Evolutionary conservation across 2,113 vertebrate species (phyloP).

Genomic region (Paralichthys olivaceus): DNA sequence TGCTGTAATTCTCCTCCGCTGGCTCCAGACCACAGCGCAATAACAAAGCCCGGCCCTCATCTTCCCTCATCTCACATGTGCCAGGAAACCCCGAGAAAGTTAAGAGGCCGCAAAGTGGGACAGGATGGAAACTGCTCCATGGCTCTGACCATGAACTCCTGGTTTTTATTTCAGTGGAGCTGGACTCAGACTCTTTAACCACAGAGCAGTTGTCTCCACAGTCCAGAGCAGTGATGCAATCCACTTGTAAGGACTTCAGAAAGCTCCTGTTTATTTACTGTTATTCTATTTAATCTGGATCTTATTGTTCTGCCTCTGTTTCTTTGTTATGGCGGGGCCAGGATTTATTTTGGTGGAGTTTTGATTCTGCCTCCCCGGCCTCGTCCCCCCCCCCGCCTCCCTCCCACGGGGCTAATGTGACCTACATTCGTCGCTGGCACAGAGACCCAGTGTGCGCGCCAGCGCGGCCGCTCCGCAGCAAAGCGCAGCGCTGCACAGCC

Average conservation of each 20-base stretch:
- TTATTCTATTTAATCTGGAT: neutral
- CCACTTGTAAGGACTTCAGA: neutral
- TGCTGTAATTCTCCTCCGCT: constrained; percentile 68
- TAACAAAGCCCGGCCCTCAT: constrained; percentile 65
- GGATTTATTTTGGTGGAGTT: constrained; percentile 66
- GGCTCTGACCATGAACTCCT: neutral
- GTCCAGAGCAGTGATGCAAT: constrained; percentile 32
- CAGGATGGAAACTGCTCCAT: constrained; percentile 33
- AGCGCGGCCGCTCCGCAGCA: constrained; percentile 47
- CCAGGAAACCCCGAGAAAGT: constrained; percentile 62
- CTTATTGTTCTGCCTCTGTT: neutral
- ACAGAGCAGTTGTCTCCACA: neutral
- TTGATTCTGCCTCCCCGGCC: constrained; percentile 51
- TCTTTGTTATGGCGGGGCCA: constrained; percentile 64
- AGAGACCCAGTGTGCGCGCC: constrained; percentile 62
- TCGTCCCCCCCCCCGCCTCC: constrained; percentile 1
- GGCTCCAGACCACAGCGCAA: constrained; percentile 68
- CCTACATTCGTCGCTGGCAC: constrained; percentile 81
- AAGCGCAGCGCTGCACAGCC: constrained; percentile 35
- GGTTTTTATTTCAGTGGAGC: neutral
- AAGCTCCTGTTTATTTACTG: neutral
- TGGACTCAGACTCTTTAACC: neutral
- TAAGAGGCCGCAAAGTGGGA: constrained; percentile 50
- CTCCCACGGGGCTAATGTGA: constrained; percentile 73
- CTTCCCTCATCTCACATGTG: constrained; percentile 57